A percentile compares a stretch with the other conserved stretches of the same genome.
phyloP scores from a whole-genome alignment of 2,797 vertebrate species.

The Emydoidea blandingii region DNA sequence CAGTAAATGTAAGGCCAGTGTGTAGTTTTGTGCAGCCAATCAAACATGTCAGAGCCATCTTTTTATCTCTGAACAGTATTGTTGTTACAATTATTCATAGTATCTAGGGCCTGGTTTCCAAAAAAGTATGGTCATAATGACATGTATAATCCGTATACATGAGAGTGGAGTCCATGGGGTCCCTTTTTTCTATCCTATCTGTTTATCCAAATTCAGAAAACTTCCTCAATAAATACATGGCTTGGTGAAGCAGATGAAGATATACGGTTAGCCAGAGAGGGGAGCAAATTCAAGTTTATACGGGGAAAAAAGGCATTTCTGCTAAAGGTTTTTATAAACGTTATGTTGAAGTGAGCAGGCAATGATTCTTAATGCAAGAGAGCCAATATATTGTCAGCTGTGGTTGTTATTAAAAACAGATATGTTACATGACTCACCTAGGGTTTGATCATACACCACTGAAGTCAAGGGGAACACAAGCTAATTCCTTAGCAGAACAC shows the following conservation, averaged over 20 bases:
- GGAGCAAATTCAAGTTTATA: background rate
- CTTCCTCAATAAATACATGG: background rate
- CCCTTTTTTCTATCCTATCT: background rate
- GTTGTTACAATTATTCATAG: background rate
- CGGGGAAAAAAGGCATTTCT: conserved; percentile 37
- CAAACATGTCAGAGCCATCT: background rate
- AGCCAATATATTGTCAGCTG: conserved; percentile 46
- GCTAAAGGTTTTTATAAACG: conserved; percentile 32
- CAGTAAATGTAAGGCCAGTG: background rate
- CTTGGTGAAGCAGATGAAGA: background rate
- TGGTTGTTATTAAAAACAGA: conserved; percentile 39
- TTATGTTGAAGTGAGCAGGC: conserved; percentile 29
- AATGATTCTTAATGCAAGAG: conserved; percentile 37
- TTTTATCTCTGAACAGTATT: background rate
- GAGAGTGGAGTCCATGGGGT: background rate
- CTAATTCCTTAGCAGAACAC: background rate
- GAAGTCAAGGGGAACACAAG: conserved; percentile 25
- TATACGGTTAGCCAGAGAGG: conserved; percentile 11
- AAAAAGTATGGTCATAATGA: background rate
- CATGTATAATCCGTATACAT: background rate
- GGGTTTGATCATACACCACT: background rate
- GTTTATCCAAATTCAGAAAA: background rate
- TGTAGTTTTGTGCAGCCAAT: background rate
- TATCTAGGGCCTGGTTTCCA: background rate
- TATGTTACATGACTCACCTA: conserved; percentile 44